Base-by-base conservation (phyloP, 2,797 vertebrate genomes). In the Pelochelys cantorii region DNA sequence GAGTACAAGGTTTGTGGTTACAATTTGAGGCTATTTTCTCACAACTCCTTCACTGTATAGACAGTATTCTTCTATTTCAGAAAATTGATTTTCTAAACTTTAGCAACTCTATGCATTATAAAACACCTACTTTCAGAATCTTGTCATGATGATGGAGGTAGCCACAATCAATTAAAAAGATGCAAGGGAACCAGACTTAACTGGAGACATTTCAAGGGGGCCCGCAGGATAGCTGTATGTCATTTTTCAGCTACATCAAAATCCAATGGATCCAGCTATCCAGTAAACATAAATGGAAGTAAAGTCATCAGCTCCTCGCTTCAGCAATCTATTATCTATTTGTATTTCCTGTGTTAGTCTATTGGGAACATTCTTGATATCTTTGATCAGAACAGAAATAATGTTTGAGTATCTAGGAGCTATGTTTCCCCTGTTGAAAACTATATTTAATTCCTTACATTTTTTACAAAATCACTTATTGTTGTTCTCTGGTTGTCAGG, bases 401-500 rank as follows among this genome's bases (percentile, higher is more conserved):
- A 93, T 83, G 92, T 92, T 95, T 91, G 96, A 62, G 65, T 88
- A 95, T 93, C 92, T 89, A 95, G 85, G 87, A 88, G 86, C 88
- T 94, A 93, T 74, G 62, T 93, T 96, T 95, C 88, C 80, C 75
- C 86, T 68, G 94, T 87, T 92, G 79, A 88, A 95, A 93, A 52
- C 82, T 82, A 57, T 87, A 96, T 92, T 96, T 94, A 79, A 88
- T 95, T 89, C 86, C 86, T 91, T 88, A 85, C 93, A 86, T 95
- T 95, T 95, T 81, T 68, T 0, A 84, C 53, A 92, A 96, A 96
- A 95, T 92, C 89, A 84, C 96, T 96, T 95, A 87, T 96, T 90
- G 96, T 57, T 83, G 83, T 95, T 93, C 96, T 91, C 96, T 96
- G 96, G 90, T 90, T 88, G 83, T 89, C 83, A 89, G 92, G 90